These are phyloP conservation scores for Neoitamus cyanurus DNA, from an alignment of 2,888 invertebrate species.

Conservation along the genomic window DNA sequence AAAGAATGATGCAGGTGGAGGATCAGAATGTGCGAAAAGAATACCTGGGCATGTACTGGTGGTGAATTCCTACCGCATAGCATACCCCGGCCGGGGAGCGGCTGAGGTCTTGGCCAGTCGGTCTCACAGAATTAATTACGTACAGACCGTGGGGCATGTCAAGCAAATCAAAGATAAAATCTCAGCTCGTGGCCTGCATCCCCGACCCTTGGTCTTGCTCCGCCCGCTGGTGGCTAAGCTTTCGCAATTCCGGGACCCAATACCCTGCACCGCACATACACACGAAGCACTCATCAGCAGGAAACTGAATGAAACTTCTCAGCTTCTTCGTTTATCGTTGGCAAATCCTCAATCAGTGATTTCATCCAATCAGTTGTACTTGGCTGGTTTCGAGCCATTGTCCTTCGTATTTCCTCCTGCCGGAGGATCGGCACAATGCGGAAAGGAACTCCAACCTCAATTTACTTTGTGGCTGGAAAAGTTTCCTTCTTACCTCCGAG, in stretches of 20 bases:
- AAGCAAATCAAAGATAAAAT: constrained; percentile 29
- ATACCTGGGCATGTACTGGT: background rate
- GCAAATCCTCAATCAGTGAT: constrained; percentile 47
- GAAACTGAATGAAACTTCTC: constrained; percentile 24
- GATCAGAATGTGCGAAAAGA: constrained; percentile 34
- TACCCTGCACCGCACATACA: background rate
- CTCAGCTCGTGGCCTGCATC: background rate
- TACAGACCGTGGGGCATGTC: constrained; percentile 25
- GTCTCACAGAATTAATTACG: constrained; percentile 44
- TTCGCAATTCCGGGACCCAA: background rate
- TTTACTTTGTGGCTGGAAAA: constrained; percentile 21
- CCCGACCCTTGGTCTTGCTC: background rate
- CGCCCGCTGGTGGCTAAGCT: background rate
- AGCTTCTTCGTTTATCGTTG: constrained; percentile 19
- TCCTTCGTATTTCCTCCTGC: constrained; percentile 33
- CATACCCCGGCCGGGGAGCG: background rate
- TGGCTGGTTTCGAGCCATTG: constrained; percentile 34
- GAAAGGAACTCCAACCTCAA: constrained; percentile 32
- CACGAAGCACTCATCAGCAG: background rate
- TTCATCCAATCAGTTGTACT: constrained; percentile 48
- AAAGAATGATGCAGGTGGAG: background rate
- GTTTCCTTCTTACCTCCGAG: constrained; percentile 10
- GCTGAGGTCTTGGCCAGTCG: background rate
- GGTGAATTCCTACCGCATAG: background rate
- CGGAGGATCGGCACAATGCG: constrained; percentile 10